A percentile compares a stretch with the other conserved stretches of the same genome.
phyloP scores from a whole-genome alignment of 2,888 invertebrate species.

The Drosophila basisetae region DNA sequence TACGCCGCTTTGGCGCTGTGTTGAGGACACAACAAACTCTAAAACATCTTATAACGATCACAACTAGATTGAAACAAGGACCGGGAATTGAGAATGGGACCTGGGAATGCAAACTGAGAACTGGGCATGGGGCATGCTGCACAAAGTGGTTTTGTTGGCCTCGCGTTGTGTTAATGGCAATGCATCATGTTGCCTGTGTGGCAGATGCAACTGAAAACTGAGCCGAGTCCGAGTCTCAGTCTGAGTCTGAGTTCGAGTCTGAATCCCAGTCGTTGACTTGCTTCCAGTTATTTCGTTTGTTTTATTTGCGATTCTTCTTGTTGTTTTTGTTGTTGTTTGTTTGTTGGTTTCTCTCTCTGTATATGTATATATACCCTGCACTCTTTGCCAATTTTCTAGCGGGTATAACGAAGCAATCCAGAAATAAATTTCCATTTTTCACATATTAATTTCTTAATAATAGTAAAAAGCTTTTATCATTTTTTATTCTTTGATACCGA shows the following conservation, averaged over 20 bases:
- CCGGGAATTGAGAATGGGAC: constrained; percentile 8
- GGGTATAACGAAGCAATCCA: not conserved
- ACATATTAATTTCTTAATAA: not conserved
- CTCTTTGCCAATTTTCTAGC: not conserved
- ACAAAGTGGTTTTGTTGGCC: constrained; percentile 35
- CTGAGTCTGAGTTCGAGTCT: not conserved
- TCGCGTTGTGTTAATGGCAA: not conserved
- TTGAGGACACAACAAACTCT: not conserved
- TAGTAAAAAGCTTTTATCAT: not conserved
- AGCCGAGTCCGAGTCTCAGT: not conserved
- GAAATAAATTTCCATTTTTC: not conserved
- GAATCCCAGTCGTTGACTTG: not conserved
- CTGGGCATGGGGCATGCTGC: constrained; percentile 4
- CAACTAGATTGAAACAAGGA: constrained; percentile 52
- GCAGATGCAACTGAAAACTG: constrained; percentile 3
- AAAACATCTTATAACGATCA: constrained; percentile 29
- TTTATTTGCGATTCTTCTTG: not conserved
- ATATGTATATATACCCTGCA: not conserved
- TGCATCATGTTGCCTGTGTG: constrained; percentile 2
- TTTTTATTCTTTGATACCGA: too few relatives aligned
- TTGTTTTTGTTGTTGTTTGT: not conserved
- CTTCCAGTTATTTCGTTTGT: not conserved
- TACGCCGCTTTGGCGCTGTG: not conserved
- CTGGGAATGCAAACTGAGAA: constrained; percentile 8
- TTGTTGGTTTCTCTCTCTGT: not conserved